Evolutionary conservation across 1,140 invertebrate genomes (phyloP), one percentile per base, ranked within the genome.

Genomic region (Drosophila tristis): DNA sequence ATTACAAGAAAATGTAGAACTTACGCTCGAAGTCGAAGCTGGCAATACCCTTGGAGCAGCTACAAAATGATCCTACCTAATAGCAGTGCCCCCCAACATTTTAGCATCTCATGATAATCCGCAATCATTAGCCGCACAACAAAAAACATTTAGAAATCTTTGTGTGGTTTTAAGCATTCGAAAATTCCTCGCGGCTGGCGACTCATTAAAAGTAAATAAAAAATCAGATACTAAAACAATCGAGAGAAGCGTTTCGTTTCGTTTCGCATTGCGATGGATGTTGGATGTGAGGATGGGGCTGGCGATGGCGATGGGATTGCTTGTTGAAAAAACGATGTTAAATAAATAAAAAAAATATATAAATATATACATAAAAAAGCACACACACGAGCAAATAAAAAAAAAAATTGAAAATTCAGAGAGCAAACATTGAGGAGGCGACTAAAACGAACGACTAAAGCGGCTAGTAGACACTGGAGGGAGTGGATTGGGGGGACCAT

Each of bases 121-220:
- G 8, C 35, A 11, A 35, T 35, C 31, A 23, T 47, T 23, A 50
- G 50, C 47, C 57, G 5, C 49, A 53, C 49, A 53, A 59, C 50
- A 72, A 63, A 64, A 59, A 54, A 29, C 31, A 13, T 13, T 5
- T 39, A 39, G 39, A 68, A 55, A 51, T 47, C 54, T 45, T 44
- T 66, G 64, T 50, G 63, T 50, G 63, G 44, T 39, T 26, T 23
- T 48, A 55, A 61, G 61, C 59, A 82, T 56, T 57, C 50, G 59
- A 54, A 78, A 60, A 55, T 76, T 76, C 48, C 62, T 49, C 48
- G 43, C 73, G 29, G 31, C 49, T 54, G 57, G 66, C 60, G 63
- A 77, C 80, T 63, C 78, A 87, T 87, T 89, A 87, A 87, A 87
- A 87, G 78, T 89, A 87, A 87, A 87, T 89, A 87, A 87, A 87